Percentiles rank a stretch among this genome's conserved stretches.
phyloP scores from a whole-genome alignment of 2,797 vertebrate genomes.

The Australoheros facetus region DNA sequence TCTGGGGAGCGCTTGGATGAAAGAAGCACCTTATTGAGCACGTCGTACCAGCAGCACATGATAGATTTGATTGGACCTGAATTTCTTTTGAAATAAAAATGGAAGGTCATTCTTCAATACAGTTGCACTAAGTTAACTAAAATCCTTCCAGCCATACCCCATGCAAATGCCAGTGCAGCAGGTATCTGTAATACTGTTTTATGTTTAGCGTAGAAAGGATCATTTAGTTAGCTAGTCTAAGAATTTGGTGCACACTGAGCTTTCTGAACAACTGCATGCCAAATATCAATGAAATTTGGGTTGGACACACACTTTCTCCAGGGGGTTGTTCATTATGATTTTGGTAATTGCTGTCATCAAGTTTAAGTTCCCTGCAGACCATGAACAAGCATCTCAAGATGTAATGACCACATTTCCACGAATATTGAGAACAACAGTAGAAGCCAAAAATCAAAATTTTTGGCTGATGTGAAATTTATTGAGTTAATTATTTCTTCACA shows the following conservation, averaged over 20 bases:
- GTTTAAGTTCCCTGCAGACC: background rate
- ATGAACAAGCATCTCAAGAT: background rate
- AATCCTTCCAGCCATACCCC: background rate
- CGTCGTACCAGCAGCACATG: background rate
- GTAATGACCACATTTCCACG: background rate
- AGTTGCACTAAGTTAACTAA: background rate
- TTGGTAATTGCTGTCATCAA: background rate
- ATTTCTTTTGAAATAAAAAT: background rate
- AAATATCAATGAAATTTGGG: background rate
- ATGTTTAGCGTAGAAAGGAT: background rate
- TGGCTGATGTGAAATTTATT: background rate
- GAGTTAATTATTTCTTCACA: background rate
- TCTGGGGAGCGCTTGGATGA: background rate
- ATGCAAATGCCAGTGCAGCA: background rate
- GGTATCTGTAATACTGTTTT: background rate
- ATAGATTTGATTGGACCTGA: background rate
- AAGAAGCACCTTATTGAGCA: background rate
- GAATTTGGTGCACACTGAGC: background rate
- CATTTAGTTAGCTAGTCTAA: background rate
- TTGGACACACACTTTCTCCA: background rate
- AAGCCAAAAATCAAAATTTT: background rate
- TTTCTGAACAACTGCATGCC: background rate
- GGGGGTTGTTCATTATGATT: background rate
- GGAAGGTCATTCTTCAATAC: background rate
- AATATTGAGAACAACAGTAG: background rate